Percentiles rank a stretch among this genome's conserved stretches.
These are phyloP conservation scores for Myotis brandtii DNA, from an alignment of 2,113 vertebrate genomes.

Conservation along the genomic window DNA sequence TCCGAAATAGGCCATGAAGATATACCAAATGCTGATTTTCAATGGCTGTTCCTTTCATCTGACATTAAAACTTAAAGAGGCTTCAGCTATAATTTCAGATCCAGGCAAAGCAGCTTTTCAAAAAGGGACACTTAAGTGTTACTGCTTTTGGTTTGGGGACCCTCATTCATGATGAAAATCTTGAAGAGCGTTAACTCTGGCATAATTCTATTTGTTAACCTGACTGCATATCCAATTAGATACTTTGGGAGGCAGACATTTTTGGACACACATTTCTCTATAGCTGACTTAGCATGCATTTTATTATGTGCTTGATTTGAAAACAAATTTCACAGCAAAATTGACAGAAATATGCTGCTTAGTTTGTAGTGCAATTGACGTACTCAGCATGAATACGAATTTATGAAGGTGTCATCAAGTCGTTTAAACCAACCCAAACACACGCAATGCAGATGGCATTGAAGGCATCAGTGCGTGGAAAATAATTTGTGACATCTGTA, in stretches of 20 bases:
- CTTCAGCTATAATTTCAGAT: background rate
- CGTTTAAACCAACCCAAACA: conserved; percentile 69
- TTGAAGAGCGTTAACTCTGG: background rate
- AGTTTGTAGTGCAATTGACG: conserved; percentile 56
- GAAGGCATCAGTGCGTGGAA: conserved; percentile 64
- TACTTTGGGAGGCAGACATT: conserved; percentile 49
- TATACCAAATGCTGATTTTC: background rate
- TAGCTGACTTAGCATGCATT: conserved; percentile 48
- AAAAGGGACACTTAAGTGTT: background rate
- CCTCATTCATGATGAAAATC: background rate
- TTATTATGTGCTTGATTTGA: conserved; percentile 71
- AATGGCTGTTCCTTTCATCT: background rate
- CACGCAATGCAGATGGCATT: conserved; percentile 61
- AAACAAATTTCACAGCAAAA: conserved; percentile 66
- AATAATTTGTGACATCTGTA: conserved; percentile 78
- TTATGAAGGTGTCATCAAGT: conserved; percentile 73
- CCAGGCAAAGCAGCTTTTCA: background rate
- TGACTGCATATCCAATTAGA: conserved; percentile 6
- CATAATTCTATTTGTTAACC: conserved; percentile 59
- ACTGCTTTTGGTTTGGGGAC: background rate
- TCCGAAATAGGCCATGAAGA: background rate
- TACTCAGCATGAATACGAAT: conserved; percentile 66
- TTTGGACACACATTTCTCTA: conserved; percentile 61
- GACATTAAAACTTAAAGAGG: conserved; percentile 23
- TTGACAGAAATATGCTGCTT: conserved; percentile 57